Evolutionary conservation across 2,113 vertebrate genomes (phyloP).

Genomic region (Pteruthius melanotis): DNA sequence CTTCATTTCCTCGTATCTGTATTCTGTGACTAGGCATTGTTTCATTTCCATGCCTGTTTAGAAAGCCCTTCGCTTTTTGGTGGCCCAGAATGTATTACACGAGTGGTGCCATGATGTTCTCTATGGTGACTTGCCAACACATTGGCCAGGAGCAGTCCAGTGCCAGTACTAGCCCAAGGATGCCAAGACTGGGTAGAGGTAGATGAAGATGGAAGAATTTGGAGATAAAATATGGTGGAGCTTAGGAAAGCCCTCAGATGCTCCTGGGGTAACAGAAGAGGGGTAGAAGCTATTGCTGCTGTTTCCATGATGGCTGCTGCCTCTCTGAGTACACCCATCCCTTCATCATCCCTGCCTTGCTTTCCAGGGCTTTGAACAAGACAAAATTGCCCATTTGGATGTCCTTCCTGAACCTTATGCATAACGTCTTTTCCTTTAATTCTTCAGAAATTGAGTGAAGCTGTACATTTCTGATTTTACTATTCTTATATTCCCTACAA

Average conservation of each 20-base stretch:
- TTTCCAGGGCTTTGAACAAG: neutral
- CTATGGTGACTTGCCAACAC: neutral
- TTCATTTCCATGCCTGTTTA: neutral
- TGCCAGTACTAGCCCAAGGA: neutral
- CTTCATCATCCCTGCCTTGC: neutral
- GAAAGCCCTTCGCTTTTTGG: neutral
- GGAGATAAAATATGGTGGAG: neutral
- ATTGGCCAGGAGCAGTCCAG: neutral
- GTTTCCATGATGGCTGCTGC: neutral
- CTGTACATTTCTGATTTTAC: neutral
- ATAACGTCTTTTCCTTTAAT: neutral
- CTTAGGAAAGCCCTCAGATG: neutral
- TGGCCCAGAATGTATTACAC: neutral
- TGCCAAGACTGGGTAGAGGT: neutral
- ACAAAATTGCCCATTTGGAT: neutral
- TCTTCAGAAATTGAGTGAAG: neutral
- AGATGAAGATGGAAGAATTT: neutral
- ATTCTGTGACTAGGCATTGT: neutral
- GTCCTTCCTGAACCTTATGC: neutral
- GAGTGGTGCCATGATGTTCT: rapidly evolving
- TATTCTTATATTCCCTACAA: neutral
- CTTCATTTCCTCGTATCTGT: neutral
- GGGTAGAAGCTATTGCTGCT: neutral
- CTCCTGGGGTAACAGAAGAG: neutral
- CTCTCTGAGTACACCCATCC: neutral